phyloP scores from a whole-genome alignment of 2,797 vertebrate genomes.

The Sparidentex hasta region DNA sequence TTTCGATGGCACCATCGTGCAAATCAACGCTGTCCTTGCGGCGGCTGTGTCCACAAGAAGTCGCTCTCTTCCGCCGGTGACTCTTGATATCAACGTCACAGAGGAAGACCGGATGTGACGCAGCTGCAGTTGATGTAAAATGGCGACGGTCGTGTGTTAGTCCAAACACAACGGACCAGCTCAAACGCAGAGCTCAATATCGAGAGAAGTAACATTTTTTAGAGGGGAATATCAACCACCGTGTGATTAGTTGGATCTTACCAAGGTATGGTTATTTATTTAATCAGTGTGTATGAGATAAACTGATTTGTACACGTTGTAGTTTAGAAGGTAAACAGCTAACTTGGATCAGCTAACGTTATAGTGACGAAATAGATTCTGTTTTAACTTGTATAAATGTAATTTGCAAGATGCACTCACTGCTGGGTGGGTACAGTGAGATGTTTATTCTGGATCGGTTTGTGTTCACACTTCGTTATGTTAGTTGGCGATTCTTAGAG shows the following conservation, averaged over 20 bases:
- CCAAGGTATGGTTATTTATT: constrained; percentile 32
- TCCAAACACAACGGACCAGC: constrained; percentile 42
- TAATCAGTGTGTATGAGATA: accelerated
- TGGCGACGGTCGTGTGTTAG: constrained; percentile 53
- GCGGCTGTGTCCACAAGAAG: constrained; percentile 21
- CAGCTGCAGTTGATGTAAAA: constrained; percentile 47
- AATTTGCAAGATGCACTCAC: neutral
- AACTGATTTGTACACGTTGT: accelerated
- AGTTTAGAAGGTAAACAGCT: neutral
- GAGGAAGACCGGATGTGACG: constrained; percentile 53
- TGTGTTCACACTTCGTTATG: neutral
- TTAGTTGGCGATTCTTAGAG: neutral
- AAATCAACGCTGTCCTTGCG: neutral
- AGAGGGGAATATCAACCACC: neutral
- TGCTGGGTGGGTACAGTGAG: neutral
- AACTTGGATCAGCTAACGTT: neutral
- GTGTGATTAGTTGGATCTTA: neutral
- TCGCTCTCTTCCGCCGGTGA: constrained; percentile 4
- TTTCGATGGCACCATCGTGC: no score
- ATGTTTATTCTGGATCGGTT: no score
- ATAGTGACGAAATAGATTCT: neutral
- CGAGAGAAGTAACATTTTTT: accelerated
- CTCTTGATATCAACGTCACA: no score
- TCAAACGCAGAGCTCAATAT: neutral
- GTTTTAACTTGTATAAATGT: neutral